Percentiles rank a stretch among this genome's conserved stretches.
Evolutionary conservation across 1,140 invertebrate species (phyloP).

Genomic region (Rhagoletis zephyria): DNA sequence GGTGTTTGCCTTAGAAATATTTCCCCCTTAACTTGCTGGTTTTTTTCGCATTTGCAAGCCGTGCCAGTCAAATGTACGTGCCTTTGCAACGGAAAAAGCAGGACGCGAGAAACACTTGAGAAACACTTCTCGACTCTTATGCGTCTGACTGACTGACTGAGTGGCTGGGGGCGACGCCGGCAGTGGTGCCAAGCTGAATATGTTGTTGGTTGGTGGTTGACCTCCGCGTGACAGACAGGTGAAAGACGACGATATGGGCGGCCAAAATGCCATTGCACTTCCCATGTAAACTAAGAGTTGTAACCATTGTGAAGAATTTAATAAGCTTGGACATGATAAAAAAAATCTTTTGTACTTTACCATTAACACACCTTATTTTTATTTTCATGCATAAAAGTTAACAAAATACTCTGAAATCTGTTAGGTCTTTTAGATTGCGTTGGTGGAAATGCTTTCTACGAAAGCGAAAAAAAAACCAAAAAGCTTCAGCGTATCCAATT

Average conservation of each 20-base stretch:
- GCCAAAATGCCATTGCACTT: too few relatives aligned
- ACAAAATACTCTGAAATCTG: neutral
- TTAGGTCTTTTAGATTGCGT: neutral
- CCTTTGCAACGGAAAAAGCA: neutral
- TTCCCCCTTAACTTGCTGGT: neutral
- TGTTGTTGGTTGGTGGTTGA: slow-evolving; percentile 14
- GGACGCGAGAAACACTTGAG: slow-evolving; percentile 21
- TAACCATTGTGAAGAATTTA: too few relatives aligned
- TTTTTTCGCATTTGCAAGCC: neutral
- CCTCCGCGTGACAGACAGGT: neutral
- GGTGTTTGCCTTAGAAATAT: neutral
- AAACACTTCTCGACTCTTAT: neutral
- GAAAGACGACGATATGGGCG: too few relatives aligned
- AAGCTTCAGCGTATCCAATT: neutral
- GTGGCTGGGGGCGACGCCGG: neutral
- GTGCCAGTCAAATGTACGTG: neutral
- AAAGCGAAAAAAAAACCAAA: neutral
- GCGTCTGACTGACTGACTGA: slow-evolving; percentile 23
- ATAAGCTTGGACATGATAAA: neutral
- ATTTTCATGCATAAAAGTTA: neutral
- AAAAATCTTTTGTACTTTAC: neutral
- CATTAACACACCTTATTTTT: neutral
- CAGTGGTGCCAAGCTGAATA: neutral
- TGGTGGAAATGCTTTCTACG: neutral
- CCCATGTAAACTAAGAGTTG: too few relatives aligned